A percentile compares a stretch with the other conserved stretches of the same genome.
These are phyloP conservation scores for Oreonectes daqikongensis DNA, from an alignment of 2,797 vertebrate species.

Conservation along the genomic window DNA sequence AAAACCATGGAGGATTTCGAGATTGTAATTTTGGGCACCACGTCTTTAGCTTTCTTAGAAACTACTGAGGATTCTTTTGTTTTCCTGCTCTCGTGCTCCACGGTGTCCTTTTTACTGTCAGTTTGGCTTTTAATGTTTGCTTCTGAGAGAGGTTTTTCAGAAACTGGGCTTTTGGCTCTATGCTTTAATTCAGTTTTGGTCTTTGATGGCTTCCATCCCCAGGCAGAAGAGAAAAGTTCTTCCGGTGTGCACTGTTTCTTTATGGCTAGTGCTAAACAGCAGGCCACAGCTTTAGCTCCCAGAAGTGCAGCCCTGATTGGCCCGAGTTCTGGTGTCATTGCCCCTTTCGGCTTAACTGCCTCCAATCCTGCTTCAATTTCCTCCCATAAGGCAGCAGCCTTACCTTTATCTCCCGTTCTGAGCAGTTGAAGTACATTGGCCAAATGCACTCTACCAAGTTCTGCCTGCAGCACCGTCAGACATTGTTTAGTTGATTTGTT, in stretches of 20 bases:
- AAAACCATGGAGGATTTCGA: conserved; percentile 63
- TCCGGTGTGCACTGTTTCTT: conserved; percentile 65
- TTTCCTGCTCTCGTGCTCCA: conserved; percentile 26
- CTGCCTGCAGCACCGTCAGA: conserved; percentile 70
- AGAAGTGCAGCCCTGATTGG: conserved; percentile 78
- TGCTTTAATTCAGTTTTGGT: conserved; percentile 50
- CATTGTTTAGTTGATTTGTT: conserved; percentile 11
- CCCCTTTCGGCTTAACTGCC: conserved; percentile 68
- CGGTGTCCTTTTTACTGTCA: conserved; percentile 26
- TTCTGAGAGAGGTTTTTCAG: conserved; percentile 13
- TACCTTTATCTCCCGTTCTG: conserved; percentile 65
- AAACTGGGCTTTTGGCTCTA: conserved; percentile 24
- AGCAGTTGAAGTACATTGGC: conserved; percentile 67
- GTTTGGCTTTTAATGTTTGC: not conserved
- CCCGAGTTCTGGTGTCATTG: conserved; percentile 66
- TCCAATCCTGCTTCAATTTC: conserved; percentile 79
- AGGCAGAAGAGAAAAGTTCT: conserved; percentile 75
- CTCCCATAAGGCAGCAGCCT: conserved; percentile 68
- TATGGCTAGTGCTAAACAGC: conserved; percentile 69
- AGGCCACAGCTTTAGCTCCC: conserved; percentile 74
- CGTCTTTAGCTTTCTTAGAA: conserved; percentile 67
- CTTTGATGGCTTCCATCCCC: conserved; percentile 76
- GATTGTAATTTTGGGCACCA: conserved; percentile 34
- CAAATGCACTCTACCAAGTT: conserved; percentile 78
- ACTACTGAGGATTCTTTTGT: conserved; percentile 32